Base-by-base conservation (phyloP, 2,113 vertebrate species). In the Podarcis cretensis region DNA sequence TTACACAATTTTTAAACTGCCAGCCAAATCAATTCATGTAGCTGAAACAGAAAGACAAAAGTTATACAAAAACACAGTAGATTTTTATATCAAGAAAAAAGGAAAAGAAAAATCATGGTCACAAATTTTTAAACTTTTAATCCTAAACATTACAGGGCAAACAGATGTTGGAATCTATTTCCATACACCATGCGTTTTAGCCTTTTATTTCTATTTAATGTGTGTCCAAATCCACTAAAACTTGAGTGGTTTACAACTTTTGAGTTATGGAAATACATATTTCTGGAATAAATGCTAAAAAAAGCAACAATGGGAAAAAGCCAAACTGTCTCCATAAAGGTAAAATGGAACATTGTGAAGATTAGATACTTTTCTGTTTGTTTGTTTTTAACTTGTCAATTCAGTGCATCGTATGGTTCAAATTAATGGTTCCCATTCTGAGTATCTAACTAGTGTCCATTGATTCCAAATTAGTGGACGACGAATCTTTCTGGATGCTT, bases 401-500 rank as follows among this genome's bases (percentile, higher is more conserved):
- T 98, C 98, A 99, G 98, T 99, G 98, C 98, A 98, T 98, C 96
- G 92, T 97, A 98, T 97, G 97, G 96, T 97, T 98, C 97, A 96
- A 97, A 95, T 93, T 93, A 96, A 98, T 95, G 97, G 97, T 97
- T 97, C 97, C 95, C 93, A 84, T 87, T 94, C 92, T 95, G 89
- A 95, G 93, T 92, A 96, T 96, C 94, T 99, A 99, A 96, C 98
- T 99, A 97, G 99, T 99, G 98, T 99, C 99, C 99, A 99, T 99
- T 94, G 98, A 99, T 97, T 99, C 99, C 98, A 99, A 98, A 96
- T 98, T 99, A 96, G 98, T 97, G 37, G 98, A 99, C 92, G 98
- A 98, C 85, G 99, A 99, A 98, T 99, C 99, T 97, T 99, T 98
- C 95, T 99, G 99, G 97, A 99, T 99, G 95, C 98, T 99, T 96